Evolutionary conservation across 2,888 invertebrate genomes (phyloP).

Genomic region (Xanthia icteritia): DNA sequence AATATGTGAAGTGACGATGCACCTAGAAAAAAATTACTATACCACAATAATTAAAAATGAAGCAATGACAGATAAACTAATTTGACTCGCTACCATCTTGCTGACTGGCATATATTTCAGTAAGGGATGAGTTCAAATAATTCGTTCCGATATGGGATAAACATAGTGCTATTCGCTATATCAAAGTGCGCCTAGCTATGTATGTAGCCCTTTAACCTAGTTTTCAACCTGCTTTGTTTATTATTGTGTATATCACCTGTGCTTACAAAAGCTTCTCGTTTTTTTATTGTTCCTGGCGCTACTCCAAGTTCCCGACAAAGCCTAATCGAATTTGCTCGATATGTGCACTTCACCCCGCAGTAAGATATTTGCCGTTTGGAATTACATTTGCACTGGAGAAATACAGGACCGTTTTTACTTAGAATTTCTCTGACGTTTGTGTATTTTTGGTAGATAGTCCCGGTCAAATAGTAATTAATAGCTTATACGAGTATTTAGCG

Average conservation of each 20-base stretch:
- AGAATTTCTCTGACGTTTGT: slow-evolving; percentile 21
- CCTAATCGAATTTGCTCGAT: slow-evolving; percentile 65
- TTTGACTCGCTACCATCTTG: background rate
- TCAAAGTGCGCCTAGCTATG: background rate
- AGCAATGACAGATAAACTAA: too few species aligned
- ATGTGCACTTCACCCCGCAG: slow-evolving; percentile 58
- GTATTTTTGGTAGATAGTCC: slow-evolving; percentile 5
- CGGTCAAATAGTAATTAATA: slow-evolving; percentile 28
- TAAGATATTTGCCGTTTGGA: slow-evolving; percentile 64
- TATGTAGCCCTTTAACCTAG: background rate
- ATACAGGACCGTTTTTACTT: slow-evolving; percentile 45
- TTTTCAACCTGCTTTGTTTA: slow-evolving; percentile 35
- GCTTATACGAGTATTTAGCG: slow-evolving; percentile 14
- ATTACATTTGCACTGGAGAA: slow-evolving; percentile 61
- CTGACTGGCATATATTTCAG: background rate
- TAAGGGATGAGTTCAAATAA: background rate
- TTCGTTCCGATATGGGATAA: background rate
- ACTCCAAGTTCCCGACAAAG: slow-evolving; percentile 60
- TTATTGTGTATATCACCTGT: slow-evolving; percentile 55
- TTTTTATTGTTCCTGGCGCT: slow-evolving; percentile 60
- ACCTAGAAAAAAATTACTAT: too few species aligned
- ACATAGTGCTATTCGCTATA: background rate
- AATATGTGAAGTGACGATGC: too few species aligned
- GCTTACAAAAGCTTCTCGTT: slow-evolving; percentile 47
- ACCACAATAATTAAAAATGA: too few species aligned